These are phyloP conservation scores for Platanista minor DNA, from an alignment of 2,113 vertebrate genomes.

Conservation along the genomic window DNA sequence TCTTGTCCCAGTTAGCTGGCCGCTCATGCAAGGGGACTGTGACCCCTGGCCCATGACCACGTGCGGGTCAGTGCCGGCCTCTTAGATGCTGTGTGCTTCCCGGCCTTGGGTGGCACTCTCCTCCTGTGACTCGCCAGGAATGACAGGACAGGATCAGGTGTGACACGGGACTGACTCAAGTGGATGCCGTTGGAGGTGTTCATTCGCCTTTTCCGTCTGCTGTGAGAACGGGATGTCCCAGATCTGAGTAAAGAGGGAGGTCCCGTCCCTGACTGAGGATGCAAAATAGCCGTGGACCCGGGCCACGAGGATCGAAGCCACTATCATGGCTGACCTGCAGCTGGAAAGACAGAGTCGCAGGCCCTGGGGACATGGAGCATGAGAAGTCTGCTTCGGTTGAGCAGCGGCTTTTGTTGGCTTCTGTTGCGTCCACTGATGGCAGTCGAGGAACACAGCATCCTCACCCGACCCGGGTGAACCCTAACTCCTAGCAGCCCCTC, in stretches of 20 bases:
- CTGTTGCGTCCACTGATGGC: not conserved
- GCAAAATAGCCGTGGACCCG: not conserved
- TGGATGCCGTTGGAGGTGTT: not conserved
- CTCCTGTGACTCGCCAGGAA: not conserved
- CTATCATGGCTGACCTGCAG: rapidly evolving
- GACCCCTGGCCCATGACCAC: rapidly evolving
- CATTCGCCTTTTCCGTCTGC: not conserved
- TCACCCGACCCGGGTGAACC: not conserved
- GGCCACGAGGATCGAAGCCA: rapidly evolving
- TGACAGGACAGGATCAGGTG: not conserved
- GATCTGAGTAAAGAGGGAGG: too few relatives aligned
- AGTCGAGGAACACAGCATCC: not conserved
- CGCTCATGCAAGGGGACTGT: rapidly evolving
- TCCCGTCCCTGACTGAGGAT: not conserved
- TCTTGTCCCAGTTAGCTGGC: rapidly evolving
- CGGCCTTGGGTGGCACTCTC: not conserved
- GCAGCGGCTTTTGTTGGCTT: not conserved
- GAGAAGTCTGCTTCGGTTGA: not conserved
- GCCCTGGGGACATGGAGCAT: rapidly evolving
- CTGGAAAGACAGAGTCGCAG: not conserved
- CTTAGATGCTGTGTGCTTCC: rapidly evolving
- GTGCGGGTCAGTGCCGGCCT: not conserved
- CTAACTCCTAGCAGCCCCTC: not conserved
- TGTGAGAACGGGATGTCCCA: not conserved
- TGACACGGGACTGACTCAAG: not conserved